Conservation (phyloP, 1,140 invertebrate species). For the Papilio xuthus region DNA sequence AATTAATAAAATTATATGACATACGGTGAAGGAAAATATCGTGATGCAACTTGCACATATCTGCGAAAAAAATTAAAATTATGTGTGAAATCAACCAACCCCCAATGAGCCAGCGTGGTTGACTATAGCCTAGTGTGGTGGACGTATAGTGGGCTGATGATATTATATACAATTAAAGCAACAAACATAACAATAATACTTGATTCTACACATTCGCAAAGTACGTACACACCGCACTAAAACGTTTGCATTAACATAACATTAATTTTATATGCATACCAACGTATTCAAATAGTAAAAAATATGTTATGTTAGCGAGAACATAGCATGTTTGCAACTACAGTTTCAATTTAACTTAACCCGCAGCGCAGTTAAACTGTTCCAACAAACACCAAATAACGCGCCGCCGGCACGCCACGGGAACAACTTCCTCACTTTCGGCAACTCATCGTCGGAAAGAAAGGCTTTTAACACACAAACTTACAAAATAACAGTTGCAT, state of each 20-base stretch:
- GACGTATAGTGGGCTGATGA: too few relatives aligned
- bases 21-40: too few relatives aligned
- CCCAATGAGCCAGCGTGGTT: too few relatives aligned
- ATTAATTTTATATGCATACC: neutral
- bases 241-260: neutral
- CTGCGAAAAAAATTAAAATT: too few relatives aligned
- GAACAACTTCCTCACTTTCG: slow-evolving; percentile 53
- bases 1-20: too few relatives aligned
- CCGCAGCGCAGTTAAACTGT: slow-evolving; percentile 57
- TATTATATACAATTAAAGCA: too few relatives aligned
- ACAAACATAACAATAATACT: too few relatives aligned
- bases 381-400: slow-evolving; percentile 64
- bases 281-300: slow-evolving; percentile 13
- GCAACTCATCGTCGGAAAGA: slow-evolving; percentile 45
- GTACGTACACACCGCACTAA: neutral
- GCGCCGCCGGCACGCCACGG: slow-evolving; percentile 58
- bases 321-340: slow-evolving; percentile 41
- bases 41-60: too few relatives aligned
- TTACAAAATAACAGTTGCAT: neutral
- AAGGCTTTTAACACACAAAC: slow-evolving; percentile 35
- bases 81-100: too few relatives aligned
- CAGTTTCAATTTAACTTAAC: slow-evolving; percentile 67
- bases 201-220: neutral
- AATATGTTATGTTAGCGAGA: slow-evolving; percentile 22
- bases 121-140: too few relatives aligned